Evolutionary conservation across 64 coral and sea anemone species (phyloP).

Genomic region (Hydrozoanthus tunicans): DNA sequence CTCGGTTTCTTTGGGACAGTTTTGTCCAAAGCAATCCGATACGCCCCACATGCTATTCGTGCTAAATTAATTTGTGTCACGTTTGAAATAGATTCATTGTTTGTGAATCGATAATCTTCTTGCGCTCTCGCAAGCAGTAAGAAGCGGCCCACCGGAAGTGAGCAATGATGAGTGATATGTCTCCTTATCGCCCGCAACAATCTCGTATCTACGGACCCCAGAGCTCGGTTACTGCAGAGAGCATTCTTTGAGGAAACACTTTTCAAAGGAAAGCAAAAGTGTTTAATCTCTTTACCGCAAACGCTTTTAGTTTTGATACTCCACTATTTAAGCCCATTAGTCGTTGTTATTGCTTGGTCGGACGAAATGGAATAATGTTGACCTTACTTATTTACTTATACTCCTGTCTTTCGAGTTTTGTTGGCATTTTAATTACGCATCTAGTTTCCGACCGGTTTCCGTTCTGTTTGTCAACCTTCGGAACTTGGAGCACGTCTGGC

Average conservation of each 20-base stretch:
- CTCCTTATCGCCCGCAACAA: constrained; percentile 24
- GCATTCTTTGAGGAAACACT: background rate
- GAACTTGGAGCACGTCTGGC: background rate
- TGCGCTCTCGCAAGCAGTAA: background rate
- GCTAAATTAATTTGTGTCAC: constrained; percentile 52
- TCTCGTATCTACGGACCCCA: constrained; percentile 43
- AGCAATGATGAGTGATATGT: constrained; percentile 31
- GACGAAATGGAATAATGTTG: constrained; percentile 31
- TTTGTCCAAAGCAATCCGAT: constrained; percentile 20
- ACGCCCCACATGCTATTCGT: background rate
- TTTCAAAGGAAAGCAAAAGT: no score
- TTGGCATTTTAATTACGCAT: constrained; percentile 58
- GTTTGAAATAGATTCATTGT: constrained; percentile 52
- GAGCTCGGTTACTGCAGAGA: background rate
- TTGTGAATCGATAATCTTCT: constrained; percentile 18
- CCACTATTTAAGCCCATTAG: constrained; percentile 41
- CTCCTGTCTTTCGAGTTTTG: constrained; percentile 29
- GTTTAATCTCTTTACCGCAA: constrained; percentile 16
- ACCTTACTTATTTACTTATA: background rate
- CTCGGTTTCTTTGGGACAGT: constrained; percentile 9
- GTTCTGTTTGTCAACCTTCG: constrained; percentile 5
- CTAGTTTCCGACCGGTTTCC: constrained; percentile 47
- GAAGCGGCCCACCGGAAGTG: constrained; percentile 42
- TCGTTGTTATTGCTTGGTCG: constrained; percentile 6
- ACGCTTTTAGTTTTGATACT: background rate